phyloP scores from a whole-genome alignment of 2,113 vertebrate species.

The Podarcis raffonei region DNA sequence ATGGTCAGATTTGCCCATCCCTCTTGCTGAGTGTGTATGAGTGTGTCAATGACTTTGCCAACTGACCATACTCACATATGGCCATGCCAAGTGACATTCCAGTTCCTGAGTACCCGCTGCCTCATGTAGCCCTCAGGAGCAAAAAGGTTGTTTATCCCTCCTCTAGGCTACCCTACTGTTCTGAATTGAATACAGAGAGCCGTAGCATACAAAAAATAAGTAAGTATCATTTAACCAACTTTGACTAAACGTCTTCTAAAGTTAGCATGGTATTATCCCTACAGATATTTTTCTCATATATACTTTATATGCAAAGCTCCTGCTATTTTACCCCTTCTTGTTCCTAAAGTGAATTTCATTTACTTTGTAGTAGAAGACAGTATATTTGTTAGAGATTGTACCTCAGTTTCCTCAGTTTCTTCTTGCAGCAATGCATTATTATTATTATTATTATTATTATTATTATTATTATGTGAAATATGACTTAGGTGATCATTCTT shows the following conservation, averaged over 20 bases:
- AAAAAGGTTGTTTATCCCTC: background rate
- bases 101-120: too few species aligned
- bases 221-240: background rate
- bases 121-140: too few species aligned
- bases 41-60: too few species aligned
- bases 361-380: background rate
- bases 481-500: conserved; percentile 16
- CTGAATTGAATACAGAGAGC: background rate
- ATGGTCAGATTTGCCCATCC: too few species aligned
- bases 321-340: background rate
- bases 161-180: background rate
- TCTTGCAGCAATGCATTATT: background rate
- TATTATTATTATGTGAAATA: background rate
- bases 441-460: background rate
- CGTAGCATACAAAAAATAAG: background rate
- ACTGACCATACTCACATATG: too few species aligned
- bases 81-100: too few species aligned
- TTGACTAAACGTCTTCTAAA: background rate
- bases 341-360: background rate
- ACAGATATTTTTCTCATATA: conserved; percentile 11
- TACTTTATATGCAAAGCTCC: background rate
- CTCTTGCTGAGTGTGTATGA: too few species aligned
- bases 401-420: background rate
- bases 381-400: conserved; percentile 13
- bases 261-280: background rate